Evolutionary conservation across 2,113 vertebrate genomes (phyloP).

Genomic region (Heterotis niloticus): DNA sequence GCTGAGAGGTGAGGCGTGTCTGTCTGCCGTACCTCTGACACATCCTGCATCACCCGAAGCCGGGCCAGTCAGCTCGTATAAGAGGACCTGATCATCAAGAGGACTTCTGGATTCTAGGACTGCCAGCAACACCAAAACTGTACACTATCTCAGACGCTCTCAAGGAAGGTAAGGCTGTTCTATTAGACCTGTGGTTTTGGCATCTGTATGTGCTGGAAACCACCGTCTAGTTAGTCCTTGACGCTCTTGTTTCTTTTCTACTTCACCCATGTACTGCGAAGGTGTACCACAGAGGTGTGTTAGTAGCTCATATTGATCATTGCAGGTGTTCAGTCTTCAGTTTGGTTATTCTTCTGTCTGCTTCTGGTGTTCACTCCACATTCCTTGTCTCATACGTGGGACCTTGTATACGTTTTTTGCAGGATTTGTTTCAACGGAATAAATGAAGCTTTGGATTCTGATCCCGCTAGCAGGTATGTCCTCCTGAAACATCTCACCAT

Average conservation of each 20-base stretch:
- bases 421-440: slow-evolving; percentile 22
- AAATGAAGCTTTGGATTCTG: slow-evolving; percentile 48
- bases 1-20: slow-evolving; percentile 63
- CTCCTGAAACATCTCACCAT: no score
- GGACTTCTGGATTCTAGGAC: background rate
- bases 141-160: no score
- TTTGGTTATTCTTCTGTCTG: background rate
- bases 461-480: slow-evolving; percentile 57
- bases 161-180: no score
- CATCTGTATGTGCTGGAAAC: no score
- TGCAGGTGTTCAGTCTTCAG: background rate
- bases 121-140: no score
- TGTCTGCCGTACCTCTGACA: slow-evolving; percentile 69
- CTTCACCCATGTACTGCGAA: no score
- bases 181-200: no score
- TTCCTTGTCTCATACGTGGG: no score
- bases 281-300: no score
- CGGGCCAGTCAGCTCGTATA: slow-evolving; percentile 74
- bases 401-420: slow-evolving; percentile 15
- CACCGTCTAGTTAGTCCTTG: no score
- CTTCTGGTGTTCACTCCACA: background rate
- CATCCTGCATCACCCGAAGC: slow-evolving; percentile 62
- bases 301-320: background rate
- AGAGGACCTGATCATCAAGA: slow-evolving; percentile 31
- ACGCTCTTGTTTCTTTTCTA: no score